A percentile compares a stretch with the other conserved stretches of the same genome.
Evolutionary conservation across 2,888 invertebrate species (phyloP).

Genomic region (Nomada lathburiana): DNA sequence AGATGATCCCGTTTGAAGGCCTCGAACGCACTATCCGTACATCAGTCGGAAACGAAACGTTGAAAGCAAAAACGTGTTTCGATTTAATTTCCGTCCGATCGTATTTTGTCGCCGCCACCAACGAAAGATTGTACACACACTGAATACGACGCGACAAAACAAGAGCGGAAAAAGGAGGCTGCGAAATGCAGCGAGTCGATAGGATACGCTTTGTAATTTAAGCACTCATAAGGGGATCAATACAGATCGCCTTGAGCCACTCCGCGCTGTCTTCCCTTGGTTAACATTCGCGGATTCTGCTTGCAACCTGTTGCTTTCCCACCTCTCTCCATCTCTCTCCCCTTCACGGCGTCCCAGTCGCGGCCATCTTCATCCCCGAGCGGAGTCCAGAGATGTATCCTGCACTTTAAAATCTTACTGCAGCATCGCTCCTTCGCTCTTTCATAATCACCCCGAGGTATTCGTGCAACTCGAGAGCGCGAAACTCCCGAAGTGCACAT

Average conservation of each 20-base stretch:
- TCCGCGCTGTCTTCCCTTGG: constrained; percentile 65
- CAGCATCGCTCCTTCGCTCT: constrained; percentile 39
- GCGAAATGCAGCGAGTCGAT: constrained; percentile 8
- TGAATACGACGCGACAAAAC: neutral
- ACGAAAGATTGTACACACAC: neutral
- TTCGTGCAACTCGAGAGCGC: constrained; percentile 26
- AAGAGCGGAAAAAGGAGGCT: neutral
- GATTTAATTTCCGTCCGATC: constrained; percentile 9
- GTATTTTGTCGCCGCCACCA: neutral
- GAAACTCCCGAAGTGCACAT: constrained; percentile 39
- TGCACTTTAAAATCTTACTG: constrained; percentile 62
- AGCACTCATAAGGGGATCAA: constrained; percentile 63
- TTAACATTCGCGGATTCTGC: constrained; percentile 81
- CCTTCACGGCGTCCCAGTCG: constrained; percentile 68
- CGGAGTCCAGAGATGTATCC: constrained; percentile 64
- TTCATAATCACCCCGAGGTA: constrained; percentile 62
- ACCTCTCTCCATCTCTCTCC: constrained; percentile 59
- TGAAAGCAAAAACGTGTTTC: constrained; percentile 18
- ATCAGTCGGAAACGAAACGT: neutral
- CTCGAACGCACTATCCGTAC: neutral
- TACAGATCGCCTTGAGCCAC: constrained; percentile 60
- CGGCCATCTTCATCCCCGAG: constrained; percentile 46
- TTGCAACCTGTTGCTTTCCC: constrained; percentile 83
- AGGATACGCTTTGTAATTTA: constrained; percentile 51
- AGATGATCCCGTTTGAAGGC: neutral